A percentile compares a stretch with the other conserved stretches of the same genome.
Conservation (phyloP, 2,888 invertebrate genomes). For the Xestia sexstrigata region DNA sequence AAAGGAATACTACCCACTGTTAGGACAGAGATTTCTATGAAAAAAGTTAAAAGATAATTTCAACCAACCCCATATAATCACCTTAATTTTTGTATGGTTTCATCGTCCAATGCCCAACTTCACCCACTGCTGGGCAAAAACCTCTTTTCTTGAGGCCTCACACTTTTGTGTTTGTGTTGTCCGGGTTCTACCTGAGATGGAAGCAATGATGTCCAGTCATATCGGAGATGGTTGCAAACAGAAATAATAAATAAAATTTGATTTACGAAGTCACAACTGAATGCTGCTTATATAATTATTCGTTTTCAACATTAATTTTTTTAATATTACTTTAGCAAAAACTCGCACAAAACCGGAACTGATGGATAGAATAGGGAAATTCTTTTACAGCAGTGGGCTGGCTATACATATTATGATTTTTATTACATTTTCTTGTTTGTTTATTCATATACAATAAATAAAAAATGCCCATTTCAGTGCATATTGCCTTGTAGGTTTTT, state of each 20-base stretch:
- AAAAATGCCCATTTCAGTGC: too few species aligned
- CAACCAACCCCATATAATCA: neutral
- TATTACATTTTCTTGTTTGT: neutral
- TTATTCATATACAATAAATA: too few species aligned
- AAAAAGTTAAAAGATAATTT: neutral
- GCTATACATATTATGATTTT: neutral
- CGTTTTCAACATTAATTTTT: too few species aligned
- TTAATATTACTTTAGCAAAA: neutral
- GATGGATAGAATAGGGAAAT: neutral
- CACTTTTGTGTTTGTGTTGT: neutral
- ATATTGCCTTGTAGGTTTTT: too few species aligned
- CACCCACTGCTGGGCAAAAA: neutral
- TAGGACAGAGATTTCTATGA: neutral
- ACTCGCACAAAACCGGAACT: neutral
- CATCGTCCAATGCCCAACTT: neutral
- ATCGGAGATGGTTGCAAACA: neutral
- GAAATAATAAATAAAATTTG: neutral
- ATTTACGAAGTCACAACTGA: neutral
- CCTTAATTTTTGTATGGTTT: neutral
- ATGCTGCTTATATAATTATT: neutral
- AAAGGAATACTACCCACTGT: too few species aligned
- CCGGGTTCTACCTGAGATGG: neutral
- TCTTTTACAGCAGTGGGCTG: neutral
- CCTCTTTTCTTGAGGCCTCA: neutral
- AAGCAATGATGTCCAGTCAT: neutral